Percentiles rank a stretch among this genome's conserved stretches.
These are phyloP conservation scores for Unio pictorum DNA, from an alignment of 2,888 invertebrate species.

Conservation along the genomic window DNA sequence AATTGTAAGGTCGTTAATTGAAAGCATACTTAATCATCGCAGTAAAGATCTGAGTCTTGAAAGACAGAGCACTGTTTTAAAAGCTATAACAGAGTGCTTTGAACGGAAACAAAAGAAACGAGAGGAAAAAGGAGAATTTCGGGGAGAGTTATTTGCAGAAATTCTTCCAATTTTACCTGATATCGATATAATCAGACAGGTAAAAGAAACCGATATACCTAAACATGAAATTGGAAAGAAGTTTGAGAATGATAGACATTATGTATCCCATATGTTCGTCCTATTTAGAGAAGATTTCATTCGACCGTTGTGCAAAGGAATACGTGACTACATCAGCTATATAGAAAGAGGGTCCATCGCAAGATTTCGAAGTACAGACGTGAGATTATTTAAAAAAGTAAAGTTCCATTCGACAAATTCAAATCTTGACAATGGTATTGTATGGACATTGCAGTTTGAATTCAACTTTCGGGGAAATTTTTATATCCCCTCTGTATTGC, in stretches of 20 bases:
- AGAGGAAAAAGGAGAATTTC: too few species aligned
- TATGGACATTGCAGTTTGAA: conserved; percentile 14
- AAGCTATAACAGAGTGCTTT: too few species aligned
- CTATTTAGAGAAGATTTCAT: conserved; percentile 86
- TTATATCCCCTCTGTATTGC: conserved; percentile 63
- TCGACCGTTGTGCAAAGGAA: conserved; percentile 80
- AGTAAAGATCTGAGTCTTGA: too few species aligned
- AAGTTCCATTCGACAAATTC: conserved; percentile 1
- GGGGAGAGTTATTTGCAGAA: too few species aligned
- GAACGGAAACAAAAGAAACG: too few species aligned
- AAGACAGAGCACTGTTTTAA: too few species aligned
- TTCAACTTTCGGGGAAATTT: neutral
- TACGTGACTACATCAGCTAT: conserved; percentile 74
- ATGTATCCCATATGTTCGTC: conserved; percentile 85
- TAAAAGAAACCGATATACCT: too few species aligned
- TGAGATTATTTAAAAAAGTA: conserved; percentile 10
- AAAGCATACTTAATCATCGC: too few species aligned
- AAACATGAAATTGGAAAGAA: conserved; percentile 75
- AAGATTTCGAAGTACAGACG: conserved; percentile 14
- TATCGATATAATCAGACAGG: too few species aligned
- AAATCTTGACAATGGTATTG: conserved; percentile 6
- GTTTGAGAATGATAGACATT: conserved; percentile 71
- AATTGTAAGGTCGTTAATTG: too few species aligned
- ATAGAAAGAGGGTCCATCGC: conserved; percentile 9
- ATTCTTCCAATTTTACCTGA: too few species aligned